These are phyloP conservation scores for Nycticebus coucang DNA, from an alignment of 2,113 vertebrate genomes.

Conservation along the genomic window DNA sequence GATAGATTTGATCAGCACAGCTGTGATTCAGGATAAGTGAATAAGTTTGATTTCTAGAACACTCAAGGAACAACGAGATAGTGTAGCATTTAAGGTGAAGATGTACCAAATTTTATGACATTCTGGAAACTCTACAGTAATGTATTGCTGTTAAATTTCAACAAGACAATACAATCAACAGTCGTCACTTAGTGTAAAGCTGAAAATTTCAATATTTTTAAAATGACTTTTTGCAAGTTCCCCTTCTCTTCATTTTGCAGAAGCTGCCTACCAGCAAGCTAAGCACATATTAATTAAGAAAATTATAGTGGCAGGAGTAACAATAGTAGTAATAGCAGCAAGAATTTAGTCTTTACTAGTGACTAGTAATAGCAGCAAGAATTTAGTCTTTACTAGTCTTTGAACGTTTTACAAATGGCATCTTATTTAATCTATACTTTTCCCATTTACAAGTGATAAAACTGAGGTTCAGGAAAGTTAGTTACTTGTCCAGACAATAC, in stretches of 20 bases:
- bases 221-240: neutral
- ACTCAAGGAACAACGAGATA: neutral
- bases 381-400: neutral
- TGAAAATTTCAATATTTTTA: neutral
- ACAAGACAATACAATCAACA: neutral
- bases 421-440: neutral
- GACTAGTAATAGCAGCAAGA: neutral
- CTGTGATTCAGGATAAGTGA: neutral
- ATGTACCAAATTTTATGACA: neutral
- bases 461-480: neutral
- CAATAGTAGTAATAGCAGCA: neutral
- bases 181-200: neutral
- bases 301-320: neutral
- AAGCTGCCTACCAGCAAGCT: neutral
- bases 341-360: neutral
- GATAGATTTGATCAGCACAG: constrained; percentile 19
- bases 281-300: neutral
- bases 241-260: neutral
- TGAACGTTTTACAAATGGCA: neutral
- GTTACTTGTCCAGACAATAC: neutral
- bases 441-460: neutral
- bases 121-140: neutral
- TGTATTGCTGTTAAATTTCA: neutral
- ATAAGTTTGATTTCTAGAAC: constrained; percentile 26
- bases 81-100: constrained; percentile 4